Evolutionary conservation across 2,113 vertebrate species (phyloP), one percentile per base, ranked within the genome.

Genomic region (Daubentonia madagascariensis): DNA sequence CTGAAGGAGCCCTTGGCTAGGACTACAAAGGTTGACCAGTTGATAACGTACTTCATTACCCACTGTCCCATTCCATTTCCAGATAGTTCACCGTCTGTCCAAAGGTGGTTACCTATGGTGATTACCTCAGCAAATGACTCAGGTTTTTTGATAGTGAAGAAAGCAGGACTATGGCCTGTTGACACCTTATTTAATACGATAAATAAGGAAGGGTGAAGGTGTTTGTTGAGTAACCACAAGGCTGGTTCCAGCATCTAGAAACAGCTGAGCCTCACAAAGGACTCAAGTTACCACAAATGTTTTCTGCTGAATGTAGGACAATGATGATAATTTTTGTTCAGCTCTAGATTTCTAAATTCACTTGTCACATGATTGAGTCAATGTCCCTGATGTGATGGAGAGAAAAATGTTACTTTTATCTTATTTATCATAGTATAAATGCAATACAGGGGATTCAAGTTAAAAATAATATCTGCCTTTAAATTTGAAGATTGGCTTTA

Each of bases 71-170:
- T 52, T 78, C 32, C 32, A 75, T 87, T 87, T 79, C 37, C 63
- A 50, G 25, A 72, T 32, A 72, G 23, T 72, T 90, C 14, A 28
- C 28, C 22, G 54, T 73, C 28, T 90, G 6, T 86, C 28, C 54
- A 75, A 70, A 92, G 59, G 28, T 81, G 43, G n/a, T 73, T 92
- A 45, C 43, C 30, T 37, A 22, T 25, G 12, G 40, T 81, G 35
- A 89, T 91, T 37, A 81, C n/a, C 16, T 86, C 61, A 90, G 87
- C 68, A 97, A 87, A 63, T 89, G 75, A 89, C 52, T 97, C 80
- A 79, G 67, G 17, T 48, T 83, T 78, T 84, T 72, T 40, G 79
- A 40, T 86, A 86, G 85, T 78, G 45, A 79, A 84, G 63, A 94
- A 95, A 23, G 45, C 68, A 96, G 30, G 43, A 52, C 70, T 89